These are phyloP conservation scores for Cyanoliseus patagonus DNA, from an alignment of 2,113 vertebrate species.

Conservation along the genomic window DNA sequence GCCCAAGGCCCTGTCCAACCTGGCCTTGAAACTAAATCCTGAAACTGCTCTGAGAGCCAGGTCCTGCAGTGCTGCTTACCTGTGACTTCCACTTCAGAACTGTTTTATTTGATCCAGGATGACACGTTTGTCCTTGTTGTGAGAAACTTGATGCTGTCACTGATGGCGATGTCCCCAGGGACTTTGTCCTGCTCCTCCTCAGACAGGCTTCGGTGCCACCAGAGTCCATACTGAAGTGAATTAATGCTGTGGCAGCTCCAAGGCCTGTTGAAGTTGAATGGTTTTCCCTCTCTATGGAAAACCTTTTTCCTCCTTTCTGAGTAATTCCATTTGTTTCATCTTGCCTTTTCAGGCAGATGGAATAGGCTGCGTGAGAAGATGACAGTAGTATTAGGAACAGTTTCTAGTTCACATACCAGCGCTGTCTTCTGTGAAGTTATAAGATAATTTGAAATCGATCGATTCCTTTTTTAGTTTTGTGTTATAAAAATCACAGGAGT, in stretches of 20 bases:
- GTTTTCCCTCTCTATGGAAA: not conserved
- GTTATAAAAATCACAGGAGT: not conserved
- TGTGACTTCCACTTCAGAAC: not conserved
- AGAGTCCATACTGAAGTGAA: not conserved
- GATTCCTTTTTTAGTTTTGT: not conserved
- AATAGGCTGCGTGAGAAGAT: not conserved
- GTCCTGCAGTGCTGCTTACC: not conserved
- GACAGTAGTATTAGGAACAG: not conserved
- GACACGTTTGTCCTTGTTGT: fast-evolving
- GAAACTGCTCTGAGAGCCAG: not conserved
- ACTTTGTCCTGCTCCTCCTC: not conserved
- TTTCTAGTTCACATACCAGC: not conserved
- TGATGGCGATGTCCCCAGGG: fast-evolving
- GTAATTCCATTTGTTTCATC: not conserved
- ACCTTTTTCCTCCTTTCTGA: not conserved
- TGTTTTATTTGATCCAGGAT: not conserved
- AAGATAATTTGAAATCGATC: not conserved
- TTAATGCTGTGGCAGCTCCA: not conserved
- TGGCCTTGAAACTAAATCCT: not conserved
- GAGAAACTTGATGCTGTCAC: not conserved
- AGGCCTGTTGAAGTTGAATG: not conserved
- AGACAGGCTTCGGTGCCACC: not conserved
- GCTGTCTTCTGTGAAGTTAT: not conserved
- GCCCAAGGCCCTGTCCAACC: not conserved
- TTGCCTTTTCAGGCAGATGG: not conserved